Evolutionary conservation across 2,797 vertebrate species (phyloP), one percentile per base, ranked within the genome.

Genomic region (Phoxinus dragarum): DNA sequence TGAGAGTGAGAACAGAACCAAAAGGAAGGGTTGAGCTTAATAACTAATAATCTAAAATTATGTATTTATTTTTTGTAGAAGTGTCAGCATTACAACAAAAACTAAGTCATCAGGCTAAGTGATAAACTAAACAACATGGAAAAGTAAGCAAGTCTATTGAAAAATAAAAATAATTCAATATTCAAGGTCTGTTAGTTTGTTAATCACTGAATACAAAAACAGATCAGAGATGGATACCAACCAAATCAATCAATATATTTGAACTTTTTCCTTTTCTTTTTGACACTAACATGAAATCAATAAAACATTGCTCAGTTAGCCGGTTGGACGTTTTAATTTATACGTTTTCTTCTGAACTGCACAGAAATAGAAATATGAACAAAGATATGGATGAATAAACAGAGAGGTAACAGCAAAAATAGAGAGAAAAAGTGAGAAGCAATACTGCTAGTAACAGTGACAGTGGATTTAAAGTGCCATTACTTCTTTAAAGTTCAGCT

Each of bases 401-500:
- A 87, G 64, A 34, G 82, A 40, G 76, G 77, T 86, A 64, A 23
- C 12, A 21, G 49, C 83, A 80, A 31, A 85, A 74, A 76, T 79
- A 72, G 80, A 73, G 27, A 73, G 31, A 83, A 66, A 76, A 36
- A 19, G 64, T 34, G 34, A 54, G 79, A 54, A 61, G 89, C 12
- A 64, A 64, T 3, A 64, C 12, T 61, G n/a, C 11, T 61, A 27
- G 71, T 68, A 64, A 84, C 81, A 86, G 85, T 87, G 77, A 89
- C 74, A 77, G 86, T 47, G 59, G 44, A 68, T 82, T 91, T 88
- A 87, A 90, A 89, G 86, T 91, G 92, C 90, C 90, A 89, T 88
- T 88, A 90, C 91, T 92, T 88, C 89, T 92, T 90, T 90, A 94
- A 93, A 94, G 91, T 90, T 89, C 88, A 91, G 88, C 91, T 90